These are phyloP conservation scores for Eumerus sabulonum DNA, from an alignment of 2,888 invertebrate species.

Conservation along the genomic window DNA sequence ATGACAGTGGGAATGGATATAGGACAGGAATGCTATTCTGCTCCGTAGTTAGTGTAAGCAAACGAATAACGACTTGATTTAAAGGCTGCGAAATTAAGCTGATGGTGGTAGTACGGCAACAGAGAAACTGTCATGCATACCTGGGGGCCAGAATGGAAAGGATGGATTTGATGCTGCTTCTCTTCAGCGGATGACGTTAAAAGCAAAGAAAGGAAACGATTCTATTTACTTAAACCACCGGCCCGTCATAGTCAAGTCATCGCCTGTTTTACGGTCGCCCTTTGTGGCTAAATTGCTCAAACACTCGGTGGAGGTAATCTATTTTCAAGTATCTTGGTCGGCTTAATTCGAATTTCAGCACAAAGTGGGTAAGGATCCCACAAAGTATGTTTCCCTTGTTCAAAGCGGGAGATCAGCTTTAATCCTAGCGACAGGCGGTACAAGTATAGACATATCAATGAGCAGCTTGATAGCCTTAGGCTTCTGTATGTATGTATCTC, in stretches of 20 bases:
- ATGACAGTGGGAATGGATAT: background rate
- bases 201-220: constrained; percentile 18
- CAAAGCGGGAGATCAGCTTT: constrained; percentile 21
- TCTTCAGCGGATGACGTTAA: background rate
- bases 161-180: constrained; percentile 13
- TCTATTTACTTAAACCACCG: constrained; percentile 58
- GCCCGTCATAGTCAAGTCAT: constrained; percentile 8
- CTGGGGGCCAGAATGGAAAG: constrained; percentile 11
- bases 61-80: constrained; percentile 68
- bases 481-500: constrained; percentile 8
- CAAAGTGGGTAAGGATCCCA: constrained; percentile 56
- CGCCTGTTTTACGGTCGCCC: constrained; percentile 5
- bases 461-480: constrained; percentile 45
- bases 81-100: constrained; percentile 69
- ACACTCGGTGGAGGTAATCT: constrained; percentile 53
- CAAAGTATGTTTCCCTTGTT: constrained; percentile 41
- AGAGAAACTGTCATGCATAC: constrained; percentile 10
- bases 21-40: no score
- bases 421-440: constrained; percentile 1
- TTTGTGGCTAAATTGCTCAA: background rate
- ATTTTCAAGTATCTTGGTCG: constrained; percentile 64
- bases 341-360: constrained; percentile 62
- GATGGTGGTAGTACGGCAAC: constrained; percentile 47
- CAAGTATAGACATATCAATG: constrained; percentile 7
- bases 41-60: constrained; percentile 18